A percentile compares a stretch with the other conserved stretches of the same genome.
These are phyloP conservation scores for Drosophila leonis DNA, from an alignment of 2,888 invertebrate genomes.

Conservation along the genomic window DNA sequence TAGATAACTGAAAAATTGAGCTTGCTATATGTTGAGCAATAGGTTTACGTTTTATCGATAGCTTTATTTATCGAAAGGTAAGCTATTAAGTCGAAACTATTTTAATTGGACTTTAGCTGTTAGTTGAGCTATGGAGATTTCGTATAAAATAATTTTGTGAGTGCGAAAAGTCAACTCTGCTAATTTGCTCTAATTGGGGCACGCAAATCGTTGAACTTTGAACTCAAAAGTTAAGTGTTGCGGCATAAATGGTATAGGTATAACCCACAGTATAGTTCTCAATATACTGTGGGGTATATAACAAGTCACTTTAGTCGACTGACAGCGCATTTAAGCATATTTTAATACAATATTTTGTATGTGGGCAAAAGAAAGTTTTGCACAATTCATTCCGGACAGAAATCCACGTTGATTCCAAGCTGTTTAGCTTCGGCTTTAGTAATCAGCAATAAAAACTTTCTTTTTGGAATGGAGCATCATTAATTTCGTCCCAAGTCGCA, in stretches of 20 bases:
- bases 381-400: conserved; percentile 32
- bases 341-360: conserved; percentile 4
- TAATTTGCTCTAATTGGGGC: conserved; percentile 5
- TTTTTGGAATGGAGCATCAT: conserved; percentile 51
- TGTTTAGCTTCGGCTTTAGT: conserved; percentile 36
- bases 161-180: not conserved
- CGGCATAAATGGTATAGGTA: not conserved
- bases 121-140: not conserved
- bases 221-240: not conserved
- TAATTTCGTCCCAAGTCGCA: conserved; percentile 39
- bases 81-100: not conserved
- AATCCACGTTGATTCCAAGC: conserved; percentile 25
- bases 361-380: conserved; percentile 22
- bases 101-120: not conserved
- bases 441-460: conserved; percentile 64
- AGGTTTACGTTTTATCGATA: not conserved
- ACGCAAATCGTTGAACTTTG: conserved; percentile 3
- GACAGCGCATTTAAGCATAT: conserved; percentile 7
- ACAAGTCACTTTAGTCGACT: not conserved
- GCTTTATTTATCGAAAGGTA: not conserved
- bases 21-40: not conserved
- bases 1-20: conserved; percentile 1
- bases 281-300: too few relatives aligned
- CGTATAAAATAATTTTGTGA: not conserved
- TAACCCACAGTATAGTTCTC: not conserved